Evolutionary conservation across 2,797 vertebrate genomes (phyloP), one percentile per base, ranked within the genome.

Genomic region (Myioborus melanocephalus): DNA sequence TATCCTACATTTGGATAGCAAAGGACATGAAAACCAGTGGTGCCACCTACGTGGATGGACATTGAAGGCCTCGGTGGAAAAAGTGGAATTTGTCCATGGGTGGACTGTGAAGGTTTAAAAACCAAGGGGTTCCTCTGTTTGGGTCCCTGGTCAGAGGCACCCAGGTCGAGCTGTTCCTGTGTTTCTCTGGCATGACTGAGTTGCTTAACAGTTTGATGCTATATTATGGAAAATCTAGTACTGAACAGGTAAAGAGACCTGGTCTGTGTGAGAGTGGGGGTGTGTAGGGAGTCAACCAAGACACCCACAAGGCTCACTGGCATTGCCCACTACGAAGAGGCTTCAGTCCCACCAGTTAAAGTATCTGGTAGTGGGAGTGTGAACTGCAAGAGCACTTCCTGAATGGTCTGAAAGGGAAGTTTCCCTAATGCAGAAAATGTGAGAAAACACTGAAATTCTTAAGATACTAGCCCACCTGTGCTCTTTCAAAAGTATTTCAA

Each of bases 101-200:
- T 43, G 37, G 32, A 53, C 6, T 24, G 26, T 19, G 15, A 44
- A 64, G 2, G 16, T 35, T 44, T 24, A 27, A 56, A 65, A 56
- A 10, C 22, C 28, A 32, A 47, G 34, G 3, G 13, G 12, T 27
- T 56, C 18, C 28, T 56, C 28, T 46, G 13, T 34, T 46, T 37
- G n/a, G 6, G 11, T 32, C 13, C 41, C 22, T 21, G 1, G 4
- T 46, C n/a, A 47, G 28, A 47, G 28, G 28, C 8, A 56, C 41
- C 3, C 23, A 79, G 43, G 9, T 56, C 0, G 0, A 79, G 22
- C 10, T 37, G 6, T 21, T 55, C 21, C 17, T 32, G 13, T 65
- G 28, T 47, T 46, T 56, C n/a, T 32, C 61, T 46, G 61, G n/a
- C 8, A 27, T 21, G 34, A 37, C 28, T 46, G 21, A 65, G 34